Conservation (phyloP, 2,888 invertebrate genomes). For the Pandemis corylana region DNA sequence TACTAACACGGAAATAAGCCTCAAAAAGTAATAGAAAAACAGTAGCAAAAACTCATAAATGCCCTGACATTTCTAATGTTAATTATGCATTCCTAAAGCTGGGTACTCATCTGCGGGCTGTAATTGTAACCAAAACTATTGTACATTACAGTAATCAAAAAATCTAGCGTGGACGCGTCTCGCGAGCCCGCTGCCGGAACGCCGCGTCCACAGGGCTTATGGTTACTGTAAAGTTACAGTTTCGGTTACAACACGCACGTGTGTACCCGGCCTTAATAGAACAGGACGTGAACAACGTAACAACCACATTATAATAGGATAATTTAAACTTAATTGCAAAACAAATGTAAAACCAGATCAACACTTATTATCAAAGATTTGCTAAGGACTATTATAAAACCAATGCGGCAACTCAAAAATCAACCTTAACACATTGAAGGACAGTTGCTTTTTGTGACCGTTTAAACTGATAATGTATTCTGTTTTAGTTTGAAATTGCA, state of each 20-base stretch:
- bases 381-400: not conserved
- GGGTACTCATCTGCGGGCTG: too few species aligned
- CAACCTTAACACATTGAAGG: not conserved
- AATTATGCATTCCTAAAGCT: not conserved
- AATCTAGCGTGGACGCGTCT: too few species aligned
- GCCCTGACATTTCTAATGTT: not conserved
- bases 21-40: not conserved
- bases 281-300: slow-evolving; percentile 7
- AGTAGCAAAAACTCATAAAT: not conserved
- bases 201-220: too few species aligned
- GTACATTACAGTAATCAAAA: too few species aligned
- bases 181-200: too few species aligned
- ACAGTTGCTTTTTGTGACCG: not conserved
- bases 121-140: too few species aligned
- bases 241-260: too few species aligned
- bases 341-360: slow-evolving; percentile 21
- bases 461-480: slow-evolving; percentile 9
- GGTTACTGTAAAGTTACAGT: too few species aligned
- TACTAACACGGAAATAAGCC: not conserved
- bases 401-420: not conserved
- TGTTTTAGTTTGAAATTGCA: slow-evolving; percentile 35
- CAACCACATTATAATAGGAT: slow-evolving; percentile 12
- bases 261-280: not conserved
- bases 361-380: slow-evolving; percentile 3
- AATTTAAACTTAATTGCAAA: slow-evolving; percentile 27